phyloP scores from a whole-genome alignment of 1,140 invertebrate species.

The Berghia stephanieae region DNA sequence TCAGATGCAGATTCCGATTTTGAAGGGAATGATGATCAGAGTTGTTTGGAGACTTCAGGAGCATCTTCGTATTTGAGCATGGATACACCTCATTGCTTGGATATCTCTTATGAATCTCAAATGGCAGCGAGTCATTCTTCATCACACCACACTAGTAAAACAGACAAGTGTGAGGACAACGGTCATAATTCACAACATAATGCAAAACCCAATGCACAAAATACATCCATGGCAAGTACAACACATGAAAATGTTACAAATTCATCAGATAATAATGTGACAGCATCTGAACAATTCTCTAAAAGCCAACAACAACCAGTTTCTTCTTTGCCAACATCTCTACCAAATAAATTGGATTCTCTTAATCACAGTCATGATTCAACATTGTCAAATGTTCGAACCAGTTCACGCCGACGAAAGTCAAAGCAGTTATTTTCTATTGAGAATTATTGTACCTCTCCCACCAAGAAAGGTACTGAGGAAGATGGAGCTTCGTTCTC shows the following conservation, averaged over 20 bases:
- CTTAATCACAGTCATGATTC: neutral
- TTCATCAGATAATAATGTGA: no score
- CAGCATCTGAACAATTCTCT: no score
- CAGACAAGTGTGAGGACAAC: no score
- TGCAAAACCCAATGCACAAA: slow-evolving; percentile 8
- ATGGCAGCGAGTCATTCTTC: neutral
- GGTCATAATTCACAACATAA: no score
- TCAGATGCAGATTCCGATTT: neutral
- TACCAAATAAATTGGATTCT: neutral
- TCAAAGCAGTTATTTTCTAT: slow-evolving; percentile 60
- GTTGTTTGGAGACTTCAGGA: neutral
- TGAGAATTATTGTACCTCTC: slow-evolving; percentile 51
- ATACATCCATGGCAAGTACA: slow-evolving; percentile 16
- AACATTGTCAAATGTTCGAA: slow-evolving; percentile 36
- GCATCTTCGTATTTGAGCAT: neutral
- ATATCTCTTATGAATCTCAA: no score
- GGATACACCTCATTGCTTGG: no score
- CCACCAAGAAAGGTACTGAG: neutral
- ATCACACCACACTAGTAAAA: neutral
- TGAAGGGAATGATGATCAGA: neutral
- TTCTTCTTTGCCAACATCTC: neutral
- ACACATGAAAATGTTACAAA: neutral
- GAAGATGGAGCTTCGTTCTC: no score
- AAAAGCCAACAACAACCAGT: neutral
- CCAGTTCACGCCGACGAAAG: slow-evolving; percentile 57